phyloP scores from a whole-genome alignment of 2,888 invertebrate genomes.

The Bembecia ichneumoniformis region DNA sequence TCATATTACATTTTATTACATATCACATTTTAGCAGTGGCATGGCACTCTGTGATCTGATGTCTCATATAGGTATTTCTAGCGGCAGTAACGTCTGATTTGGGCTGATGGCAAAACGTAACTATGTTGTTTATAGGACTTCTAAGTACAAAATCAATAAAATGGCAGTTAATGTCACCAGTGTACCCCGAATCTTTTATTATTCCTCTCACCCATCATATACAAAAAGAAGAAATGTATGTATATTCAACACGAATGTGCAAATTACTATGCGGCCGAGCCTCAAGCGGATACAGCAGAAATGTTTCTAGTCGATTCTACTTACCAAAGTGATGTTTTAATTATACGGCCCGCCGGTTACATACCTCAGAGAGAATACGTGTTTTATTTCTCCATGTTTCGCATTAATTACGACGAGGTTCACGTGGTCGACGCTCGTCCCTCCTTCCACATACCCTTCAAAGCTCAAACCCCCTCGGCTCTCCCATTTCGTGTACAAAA shows the following conservation, averaged over 20 bases:
- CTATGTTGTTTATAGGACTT: too few species aligned
- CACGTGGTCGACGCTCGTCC: slow-evolving; percentile 18
- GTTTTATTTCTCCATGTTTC: slow-evolving; percentile 45
- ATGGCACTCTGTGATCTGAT: too few species aligned
- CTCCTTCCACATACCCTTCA: slow-evolving; percentile 2
- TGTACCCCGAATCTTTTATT: too few species aligned
- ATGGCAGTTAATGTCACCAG: too few species aligned
- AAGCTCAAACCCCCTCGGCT: slow-evolving; percentile 8
- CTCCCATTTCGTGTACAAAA: slow-evolving; percentile 44
- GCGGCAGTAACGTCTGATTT: too few species aligned
- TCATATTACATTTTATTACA: too few species aligned
- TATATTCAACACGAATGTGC: background rate
- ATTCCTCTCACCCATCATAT: too few species aligned
- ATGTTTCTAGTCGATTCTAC: slow-evolving; percentile 24
- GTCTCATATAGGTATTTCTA: too few species aligned
- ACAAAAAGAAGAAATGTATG: too few species aligned
- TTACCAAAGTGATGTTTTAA: slow-evolving; percentile 41
- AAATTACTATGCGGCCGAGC: background rate
- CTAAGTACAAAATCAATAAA: too few species aligned
- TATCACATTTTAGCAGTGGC: too few species aligned
- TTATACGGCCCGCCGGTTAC: slow-evolving; percentile 38
- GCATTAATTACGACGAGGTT: slow-evolving; percentile 43
- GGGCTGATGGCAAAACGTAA: too few species aligned
- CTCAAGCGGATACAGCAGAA: slow-evolving; percentile 8
- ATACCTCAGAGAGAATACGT: slow-evolving; percentile 19